Evolutionary conservation across 2,113 vertebrate genomes (phyloP).

Genomic region (Brachyhypopomus gauderio): DNA sequence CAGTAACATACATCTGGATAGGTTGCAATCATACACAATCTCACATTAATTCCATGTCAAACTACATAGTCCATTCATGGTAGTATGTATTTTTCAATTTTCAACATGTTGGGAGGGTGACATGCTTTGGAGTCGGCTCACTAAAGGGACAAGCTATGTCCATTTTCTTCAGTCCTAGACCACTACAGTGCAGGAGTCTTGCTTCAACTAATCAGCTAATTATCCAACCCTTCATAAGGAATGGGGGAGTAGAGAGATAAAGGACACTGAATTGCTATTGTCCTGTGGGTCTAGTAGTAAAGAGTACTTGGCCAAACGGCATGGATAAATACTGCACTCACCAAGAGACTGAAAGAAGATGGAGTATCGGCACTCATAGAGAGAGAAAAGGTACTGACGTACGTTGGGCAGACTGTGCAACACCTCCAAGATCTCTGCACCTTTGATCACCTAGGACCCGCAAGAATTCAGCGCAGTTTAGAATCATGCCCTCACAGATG

Average conservation of each 20-base stretch:
- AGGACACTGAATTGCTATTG: too few species aligned
- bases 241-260: too few species aligned
- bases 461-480: not conserved
- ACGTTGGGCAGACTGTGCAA: constrained; percentile 90
- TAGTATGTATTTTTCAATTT: too few species aligned
- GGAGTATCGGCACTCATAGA: constrained; percentile 92
- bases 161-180: too few species aligned
- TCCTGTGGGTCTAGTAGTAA: too few species aligned
- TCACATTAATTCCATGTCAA: too few species aligned
- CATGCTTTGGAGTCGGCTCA: too few species aligned
- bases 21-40: too few species aligned
- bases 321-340: constrained; percentile 66
- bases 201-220: not conserved
- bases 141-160: too few species aligned
- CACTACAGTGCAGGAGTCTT: not conserved
- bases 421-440: constrained; percentile 96
- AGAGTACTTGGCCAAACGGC: not conserved
- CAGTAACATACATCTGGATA: too few species aligned
- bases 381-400: constrained; percentile 96
- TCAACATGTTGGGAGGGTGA: too few species aligned
- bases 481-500: not conserved
- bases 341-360: constrained; percentile 95
- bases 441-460: constrained; percentile 90
- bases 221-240: not conserved
- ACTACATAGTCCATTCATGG: too few species aligned